A percentile compares a stretch with the other conserved stretches of the same genome.
phyloP scores from a whole-genome alignment of 64 coral and sea anemone genomes.

The Platygyra sinensis region DNA sequence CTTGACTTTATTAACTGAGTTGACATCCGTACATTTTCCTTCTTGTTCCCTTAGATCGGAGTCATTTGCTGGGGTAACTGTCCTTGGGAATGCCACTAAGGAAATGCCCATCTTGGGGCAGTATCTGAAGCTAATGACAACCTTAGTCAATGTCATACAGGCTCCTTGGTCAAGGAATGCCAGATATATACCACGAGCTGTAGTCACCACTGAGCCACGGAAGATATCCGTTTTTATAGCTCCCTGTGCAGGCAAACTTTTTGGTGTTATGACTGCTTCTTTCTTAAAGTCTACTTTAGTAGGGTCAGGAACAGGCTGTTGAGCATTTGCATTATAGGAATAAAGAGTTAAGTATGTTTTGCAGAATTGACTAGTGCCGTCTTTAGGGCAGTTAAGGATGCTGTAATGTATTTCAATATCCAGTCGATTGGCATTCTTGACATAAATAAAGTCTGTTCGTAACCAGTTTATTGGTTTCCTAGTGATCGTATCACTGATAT shows the following conservation, averaged over 20 bases:
- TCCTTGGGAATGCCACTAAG: constrained; percentile 37
- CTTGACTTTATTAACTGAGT: constrained; percentile 7
- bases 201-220: neutral
- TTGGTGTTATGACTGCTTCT: neutral
- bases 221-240: neutral
- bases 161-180: constrained; percentile 51
- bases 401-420: constrained; percentile 32
- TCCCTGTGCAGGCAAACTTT: too few species aligned
- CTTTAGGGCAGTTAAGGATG: neutral
- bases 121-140: constrained; percentile 18
- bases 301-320: neutral
- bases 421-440: constrained; percentile 14
- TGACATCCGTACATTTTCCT: neutral
- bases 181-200: neutral
- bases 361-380: neutral
- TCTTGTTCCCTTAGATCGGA: neutral
- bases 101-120: constrained; percentile 13
- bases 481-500: neutral
- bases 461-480: constrained; percentile 52
- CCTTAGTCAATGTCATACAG: neutral
- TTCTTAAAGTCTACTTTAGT: neutral
- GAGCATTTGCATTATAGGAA: neutral
- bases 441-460: constrained; percentile 39
- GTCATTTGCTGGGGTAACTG: constrained; percentile 39
- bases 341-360: constrained; percentile 39